These are phyloP conservation scores for Acropternis orthonyx DNA, from an alignment of 2,797 vertebrate species.

Conservation along the genomic window DNA sequence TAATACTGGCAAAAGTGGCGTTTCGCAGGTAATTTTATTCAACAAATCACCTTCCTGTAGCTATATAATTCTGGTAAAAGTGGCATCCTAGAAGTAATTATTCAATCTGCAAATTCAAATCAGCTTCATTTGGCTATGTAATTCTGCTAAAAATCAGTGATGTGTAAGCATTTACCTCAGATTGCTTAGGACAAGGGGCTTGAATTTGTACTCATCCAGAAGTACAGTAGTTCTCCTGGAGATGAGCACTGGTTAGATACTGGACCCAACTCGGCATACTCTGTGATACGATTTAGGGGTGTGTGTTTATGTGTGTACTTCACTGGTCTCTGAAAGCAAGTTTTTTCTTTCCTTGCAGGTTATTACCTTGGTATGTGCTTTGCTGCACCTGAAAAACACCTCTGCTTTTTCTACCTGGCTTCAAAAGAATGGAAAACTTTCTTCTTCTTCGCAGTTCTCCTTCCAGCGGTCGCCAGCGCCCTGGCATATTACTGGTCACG, in stretches of 20 bases:
- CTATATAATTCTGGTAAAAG: not conserved
- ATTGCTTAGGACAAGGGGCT: not conserved
- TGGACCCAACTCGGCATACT: no score
- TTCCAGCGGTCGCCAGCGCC: constrained; percentile 75
- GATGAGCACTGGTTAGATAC: not conserved
- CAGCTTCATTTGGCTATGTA: accelerated
- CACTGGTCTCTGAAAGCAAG: not conserved
- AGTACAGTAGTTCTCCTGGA: not conserved
- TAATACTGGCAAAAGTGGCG: not conserved
- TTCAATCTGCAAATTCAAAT: not conserved
- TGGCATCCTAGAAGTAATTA: not conserved
- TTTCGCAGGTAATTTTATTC: not conserved
- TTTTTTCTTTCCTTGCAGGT: constrained; percentile 72
- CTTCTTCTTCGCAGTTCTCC: constrained; percentile 74
- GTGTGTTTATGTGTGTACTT: not conserved
- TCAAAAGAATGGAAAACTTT: constrained; percentile 81
- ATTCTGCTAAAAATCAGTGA: not conserved
- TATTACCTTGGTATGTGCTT: constrained; percentile 94
- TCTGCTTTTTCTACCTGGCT: constrained; percentile 77
- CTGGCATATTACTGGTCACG: constrained; percentile 86
- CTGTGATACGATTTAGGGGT: not conserved
- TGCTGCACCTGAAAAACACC: constrained; percentile 86
- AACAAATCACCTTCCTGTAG: not conserved
- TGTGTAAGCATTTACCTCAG: not conserved
- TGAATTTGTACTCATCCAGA: not conserved